Conservation (phyloP, 2,888 invertebrate species). For the Phyllotreta striolata region DNA sequence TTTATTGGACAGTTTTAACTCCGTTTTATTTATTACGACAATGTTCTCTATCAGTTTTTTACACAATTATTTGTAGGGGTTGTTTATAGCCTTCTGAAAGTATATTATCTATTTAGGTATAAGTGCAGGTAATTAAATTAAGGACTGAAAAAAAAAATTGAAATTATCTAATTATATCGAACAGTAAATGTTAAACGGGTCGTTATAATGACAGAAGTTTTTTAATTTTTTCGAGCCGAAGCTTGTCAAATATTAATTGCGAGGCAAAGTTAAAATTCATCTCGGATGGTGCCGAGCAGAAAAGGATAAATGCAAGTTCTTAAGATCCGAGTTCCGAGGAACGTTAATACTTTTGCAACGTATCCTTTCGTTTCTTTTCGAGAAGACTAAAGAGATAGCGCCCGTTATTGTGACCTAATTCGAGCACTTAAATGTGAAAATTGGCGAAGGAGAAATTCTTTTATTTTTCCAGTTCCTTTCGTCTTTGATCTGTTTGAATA, state of each 20-base stretch:
- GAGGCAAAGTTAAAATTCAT: constrained; percentile 16
- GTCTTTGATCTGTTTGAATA: constrained; percentile 38
- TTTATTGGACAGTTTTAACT: no score
- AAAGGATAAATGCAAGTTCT: constrained; percentile 20
- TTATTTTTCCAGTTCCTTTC: constrained; percentile 32
- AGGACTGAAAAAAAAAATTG: background rate
- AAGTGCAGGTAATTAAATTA: background rate
- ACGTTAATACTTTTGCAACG: constrained; percentile 25
- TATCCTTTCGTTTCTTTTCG: constrained; percentile 16
- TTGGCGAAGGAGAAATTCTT: constrained; percentile 23
- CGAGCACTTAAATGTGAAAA: constrained; percentile 19
- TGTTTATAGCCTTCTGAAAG: no score
- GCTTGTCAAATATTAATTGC: constrained; percentile 18
- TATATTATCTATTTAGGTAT: no score
- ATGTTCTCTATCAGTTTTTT: no score
- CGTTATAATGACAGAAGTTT: constrained; percentile 20
- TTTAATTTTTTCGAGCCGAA: constrained; percentile 1
- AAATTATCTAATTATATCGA: constrained; percentile 17
- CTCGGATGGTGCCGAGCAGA: constrained; percentile 7
- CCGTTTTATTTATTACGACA: no score
- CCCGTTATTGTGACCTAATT: constrained; percentile 22
- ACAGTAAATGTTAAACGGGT: constrained; percentile 4
- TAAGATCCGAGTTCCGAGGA: constrained; percentile 11
- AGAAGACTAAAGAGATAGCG: constrained; percentile 15
- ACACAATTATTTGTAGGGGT: no score